Evolutionary conservation across 2,888 invertebrate genomes (phyloP), one percentile per base, ranked within the genome.

Genomic region (Tenthredo notha): DNA sequence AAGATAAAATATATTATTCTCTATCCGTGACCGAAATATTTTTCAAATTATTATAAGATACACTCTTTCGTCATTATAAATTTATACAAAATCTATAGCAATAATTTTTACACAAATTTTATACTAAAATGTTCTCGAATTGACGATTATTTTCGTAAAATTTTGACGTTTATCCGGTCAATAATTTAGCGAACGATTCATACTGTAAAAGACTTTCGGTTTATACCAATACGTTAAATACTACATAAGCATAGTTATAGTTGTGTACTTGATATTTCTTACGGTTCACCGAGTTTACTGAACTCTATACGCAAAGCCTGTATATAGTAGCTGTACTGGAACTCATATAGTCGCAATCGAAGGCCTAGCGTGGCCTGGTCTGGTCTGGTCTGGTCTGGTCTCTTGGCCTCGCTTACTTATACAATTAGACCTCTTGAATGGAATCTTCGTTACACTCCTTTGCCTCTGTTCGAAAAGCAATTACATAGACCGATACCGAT

Each of bases 251-350:
- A 18, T 77, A 54, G 77, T 77, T 77, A 54, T 33, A 54, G 77
- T 50, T 54, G 77, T 50, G 77, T 77, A 77, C 77, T 77, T 54
- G 50, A 77, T 54, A 77, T 54, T 77, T 77, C 33, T 54, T 77
- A 77, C 50, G 54, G 77, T 77, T 77, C 77, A 77, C 33, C 77
- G 77, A 77, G 77, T 77, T 77, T 77, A 77, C 29, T 77, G 77
- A 77, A 77, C 77, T 54, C 72, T 33, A 33, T 7, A n/a, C 10
- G 75, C 75, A 47, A 77, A 77, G 75, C 29, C 50, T 29, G 43
- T 43, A n/a, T 40, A 18, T 72, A 72, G 54, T 25, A 47, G 77
- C 29, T 50, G 29, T 9, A 18, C 77, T 77, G 29, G 33, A 10
- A 29, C 47, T 77, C 72, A 74, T 54, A 77, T 54, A 77, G 50